Conservation (phyloP, 1,140 invertebrate genomes). For the Drosophila quadrilineata region DNA sequence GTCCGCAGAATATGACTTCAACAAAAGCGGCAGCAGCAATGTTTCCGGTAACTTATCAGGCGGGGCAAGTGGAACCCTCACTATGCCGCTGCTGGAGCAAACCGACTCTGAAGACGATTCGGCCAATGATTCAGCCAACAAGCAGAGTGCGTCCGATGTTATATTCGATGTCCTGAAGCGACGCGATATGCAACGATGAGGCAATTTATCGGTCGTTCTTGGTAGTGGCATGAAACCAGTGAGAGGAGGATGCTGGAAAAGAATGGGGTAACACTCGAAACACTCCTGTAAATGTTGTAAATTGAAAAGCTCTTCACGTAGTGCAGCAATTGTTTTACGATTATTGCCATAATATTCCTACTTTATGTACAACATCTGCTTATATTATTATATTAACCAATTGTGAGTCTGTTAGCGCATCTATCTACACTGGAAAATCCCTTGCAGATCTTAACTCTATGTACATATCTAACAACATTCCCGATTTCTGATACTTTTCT, state of each 20-base stretch:
- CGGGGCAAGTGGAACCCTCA: constrained; percentile 43
- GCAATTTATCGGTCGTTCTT: too few species aligned
- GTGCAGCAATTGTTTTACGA: constrained; percentile 10
- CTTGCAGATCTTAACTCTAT: constrained; percentile 22
- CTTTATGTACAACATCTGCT: too few species aligned
- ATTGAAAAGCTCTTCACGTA: constrained; percentile 39
- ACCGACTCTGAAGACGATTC: constrained; percentile 71
- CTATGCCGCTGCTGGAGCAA: constrained; percentile 68
- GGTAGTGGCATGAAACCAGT: too few species aligned
- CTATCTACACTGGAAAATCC: constrained; percentile 14
- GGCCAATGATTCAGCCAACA: constrained; percentile 42
- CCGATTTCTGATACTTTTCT: not conserved
- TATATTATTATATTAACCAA: constrained; percentile 13
- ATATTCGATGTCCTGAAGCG: constrained; percentile 80
- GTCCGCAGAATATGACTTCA: constrained; percentile 59
- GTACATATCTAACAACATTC: constrained; percentile 13
- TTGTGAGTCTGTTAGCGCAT: constrained; percentile 2
- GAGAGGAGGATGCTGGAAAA: too few species aligned
- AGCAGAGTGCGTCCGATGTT: constrained; percentile 78
- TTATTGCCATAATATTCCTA: constrained; percentile 10
- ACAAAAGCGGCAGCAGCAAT: constrained; percentile 37
- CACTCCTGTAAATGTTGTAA: constrained; percentile 71
- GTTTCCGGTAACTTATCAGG: constrained; percentile 18
- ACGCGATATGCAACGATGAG: constrained; percentile 77
- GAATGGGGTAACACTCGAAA: too few species aligned